These are phyloP conservation scores for Hapalemur alaotrensis DNA, from an alignment of 2,797 vertebrate species.

Conservation along the genomic window DNA sequence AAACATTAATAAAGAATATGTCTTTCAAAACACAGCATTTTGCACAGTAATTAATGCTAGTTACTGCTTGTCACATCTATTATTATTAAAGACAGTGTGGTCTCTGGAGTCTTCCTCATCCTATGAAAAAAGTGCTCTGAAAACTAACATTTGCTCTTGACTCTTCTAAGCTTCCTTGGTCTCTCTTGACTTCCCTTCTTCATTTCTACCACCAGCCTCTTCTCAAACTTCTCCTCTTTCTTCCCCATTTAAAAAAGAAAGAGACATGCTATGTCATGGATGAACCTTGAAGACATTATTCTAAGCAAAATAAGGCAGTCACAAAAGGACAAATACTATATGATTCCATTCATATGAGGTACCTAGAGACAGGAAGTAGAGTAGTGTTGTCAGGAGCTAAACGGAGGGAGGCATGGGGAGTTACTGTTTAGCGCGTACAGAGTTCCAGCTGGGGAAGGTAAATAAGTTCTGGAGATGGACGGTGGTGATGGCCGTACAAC, in stretches of 20 bases:
- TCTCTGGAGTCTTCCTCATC: background rate
- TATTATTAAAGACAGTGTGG: background rate
- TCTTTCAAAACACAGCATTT: slow-evolving; percentile 44
- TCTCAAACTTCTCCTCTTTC: slow-evolving; percentile 11
- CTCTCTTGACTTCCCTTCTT: background rate
- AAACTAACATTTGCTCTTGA: slow-evolving; percentile 1
- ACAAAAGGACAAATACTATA: background rate
- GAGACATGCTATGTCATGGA: background rate
- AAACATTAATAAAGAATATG: background rate
- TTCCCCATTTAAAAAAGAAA: background rate
- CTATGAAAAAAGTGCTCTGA: background rate
- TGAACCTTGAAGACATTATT: background rate
- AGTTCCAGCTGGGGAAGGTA: background rate
- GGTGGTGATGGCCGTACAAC: background rate
- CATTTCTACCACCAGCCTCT: background rate
- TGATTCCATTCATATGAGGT: background rate
- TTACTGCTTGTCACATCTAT: background rate
- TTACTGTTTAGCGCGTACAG: background rate
- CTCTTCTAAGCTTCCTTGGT: background rate
- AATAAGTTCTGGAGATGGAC: background rate
- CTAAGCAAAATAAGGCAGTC: background rate
- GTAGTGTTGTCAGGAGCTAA: background rate
- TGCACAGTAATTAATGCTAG: background rate
- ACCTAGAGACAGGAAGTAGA: background rate
- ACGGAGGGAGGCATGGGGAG: background rate